These are phyloP conservation scores for Acrossocheilus fasciatus DNA, from an alignment of 2,797 vertebrate genomes.

Conservation along the genomic window DNA sequence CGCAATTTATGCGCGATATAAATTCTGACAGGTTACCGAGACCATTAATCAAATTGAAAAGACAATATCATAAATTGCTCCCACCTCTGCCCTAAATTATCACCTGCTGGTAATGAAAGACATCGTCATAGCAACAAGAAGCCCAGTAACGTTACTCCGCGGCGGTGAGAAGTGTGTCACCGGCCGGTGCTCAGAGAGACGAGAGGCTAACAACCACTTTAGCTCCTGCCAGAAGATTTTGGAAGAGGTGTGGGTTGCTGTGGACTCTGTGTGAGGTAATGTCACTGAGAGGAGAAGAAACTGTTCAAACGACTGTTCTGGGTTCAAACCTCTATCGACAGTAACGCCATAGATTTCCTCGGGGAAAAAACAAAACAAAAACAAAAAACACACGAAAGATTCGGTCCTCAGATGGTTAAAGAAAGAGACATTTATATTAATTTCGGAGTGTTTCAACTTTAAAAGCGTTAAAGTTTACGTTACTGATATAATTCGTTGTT, in stretches of 20 bases:
- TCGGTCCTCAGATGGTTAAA: neutral
- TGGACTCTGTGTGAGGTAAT: slow-evolving; percentile 5
- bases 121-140: slow-evolving; percentile 65
- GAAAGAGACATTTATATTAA: neutral
- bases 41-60: slow-evolving; percentile 12
- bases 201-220: slow-evolving; percentile 16
- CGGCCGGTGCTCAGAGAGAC: neutral
- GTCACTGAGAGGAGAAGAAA: neutral
- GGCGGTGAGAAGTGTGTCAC: slow-evolving; percentile 44
- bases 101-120: slow-evolving; percentile 12
- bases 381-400: neutral
- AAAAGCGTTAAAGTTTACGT: neutral
- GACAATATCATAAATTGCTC: slow-evolving; percentile 19
- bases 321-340: neutral
- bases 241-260: no score
- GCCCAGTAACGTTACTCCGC: no score
- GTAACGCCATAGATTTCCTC: neutral
- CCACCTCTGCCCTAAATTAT: slow-evolving; percentile 30
- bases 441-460: neutral
- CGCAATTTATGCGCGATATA: neutral
- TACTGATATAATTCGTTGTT: neutral
- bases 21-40: neutral
- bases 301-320: neutral
- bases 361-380: neutral
- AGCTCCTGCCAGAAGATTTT: slow-evolving; percentile 7